phyloP scores from a whole-genome alignment of 2,888 invertebrate species.

The Trissolcus japonicus region DNA sequence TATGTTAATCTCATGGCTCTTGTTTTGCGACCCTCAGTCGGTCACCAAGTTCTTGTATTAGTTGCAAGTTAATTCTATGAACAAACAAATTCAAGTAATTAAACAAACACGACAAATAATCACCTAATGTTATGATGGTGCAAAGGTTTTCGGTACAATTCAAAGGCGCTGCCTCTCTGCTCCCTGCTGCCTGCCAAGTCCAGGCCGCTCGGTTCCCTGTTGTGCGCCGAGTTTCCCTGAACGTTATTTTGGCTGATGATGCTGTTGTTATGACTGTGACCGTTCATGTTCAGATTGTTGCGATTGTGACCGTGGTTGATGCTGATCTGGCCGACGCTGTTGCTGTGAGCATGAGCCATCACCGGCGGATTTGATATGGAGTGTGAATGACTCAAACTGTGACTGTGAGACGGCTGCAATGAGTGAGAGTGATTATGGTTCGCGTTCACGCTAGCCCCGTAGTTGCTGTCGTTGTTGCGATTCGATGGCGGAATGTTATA shows the following conservation, averaged over 20 bases:
- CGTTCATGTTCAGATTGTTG: constrained; percentile 69
- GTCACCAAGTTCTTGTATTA: neutral
- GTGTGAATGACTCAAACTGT: constrained; percentile 72
- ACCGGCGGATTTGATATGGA: constrained; percentile 72
- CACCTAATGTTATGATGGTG: constrained; percentile 89
- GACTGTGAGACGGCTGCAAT: constrained; percentile 67
- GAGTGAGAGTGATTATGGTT: constrained; percentile 70
- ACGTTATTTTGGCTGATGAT: constrained; percentile 64
- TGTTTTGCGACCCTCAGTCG: neutral
- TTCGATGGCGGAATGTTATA: constrained; percentile 76
- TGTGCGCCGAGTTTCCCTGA: constrained; percentile 67
- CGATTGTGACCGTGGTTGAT: constrained; percentile 70
- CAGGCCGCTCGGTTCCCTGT: constrained; percentile 77
- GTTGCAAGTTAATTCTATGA: constrained; percentile 2
- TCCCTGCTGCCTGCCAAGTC: constrained; percentile 91
- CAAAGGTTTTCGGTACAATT: constrained; percentile 93
- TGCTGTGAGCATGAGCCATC: constrained; percentile 72
- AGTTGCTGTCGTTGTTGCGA: constrained; percentile 65
- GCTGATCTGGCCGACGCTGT: constrained; percentile 72
- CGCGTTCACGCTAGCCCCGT: constrained; percentile 69
- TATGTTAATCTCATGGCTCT: constrained; percentile 8
- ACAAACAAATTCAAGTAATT: neutral
- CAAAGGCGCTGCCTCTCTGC: constrained; percentile 95
- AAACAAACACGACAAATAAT: neutral
- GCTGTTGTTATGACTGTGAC: constrained; percentile 65